A percentile compares a stretch with the other conserved stretches of the same genome.
These are phyloP conservation scores for Vultur gryphus DNA, from an alignment of 2,797 vertebrate species.

Conservation along the genomic window DNA sequence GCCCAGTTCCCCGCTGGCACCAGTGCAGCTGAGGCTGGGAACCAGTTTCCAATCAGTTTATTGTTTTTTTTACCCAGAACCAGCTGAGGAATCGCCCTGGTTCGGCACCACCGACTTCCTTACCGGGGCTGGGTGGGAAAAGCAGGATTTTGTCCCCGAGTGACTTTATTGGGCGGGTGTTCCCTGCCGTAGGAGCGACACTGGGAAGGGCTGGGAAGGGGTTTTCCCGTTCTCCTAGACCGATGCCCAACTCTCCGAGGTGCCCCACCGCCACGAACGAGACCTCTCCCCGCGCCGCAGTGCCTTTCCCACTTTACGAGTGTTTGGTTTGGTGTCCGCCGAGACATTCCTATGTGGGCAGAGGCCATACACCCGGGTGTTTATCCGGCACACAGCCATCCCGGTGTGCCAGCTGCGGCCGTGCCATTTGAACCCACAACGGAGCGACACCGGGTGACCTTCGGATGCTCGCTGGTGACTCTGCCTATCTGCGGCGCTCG, in stretches of 20 bases:
- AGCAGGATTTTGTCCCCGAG: neutral
- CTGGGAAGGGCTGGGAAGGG: neutral
- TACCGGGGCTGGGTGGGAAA: accelerated
- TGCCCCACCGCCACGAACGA: accelerated
- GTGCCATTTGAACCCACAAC: neutral
- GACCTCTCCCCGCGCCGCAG: accelerated
- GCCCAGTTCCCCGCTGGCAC: accelerated
- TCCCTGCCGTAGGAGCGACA: accelerated
- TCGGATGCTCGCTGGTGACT: neutral
- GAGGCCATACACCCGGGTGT: neutral
- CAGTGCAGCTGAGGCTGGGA: accelerated
- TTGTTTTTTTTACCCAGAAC: neutral
- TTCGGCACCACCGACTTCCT: accelerated
- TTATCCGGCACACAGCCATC: neutral
- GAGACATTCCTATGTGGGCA: accelerated
- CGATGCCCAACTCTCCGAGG: accelerated
- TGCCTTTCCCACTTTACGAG: neutral
- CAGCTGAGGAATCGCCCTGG: accelerated
- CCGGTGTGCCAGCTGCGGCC: neutral
- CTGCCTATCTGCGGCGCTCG: neutral
- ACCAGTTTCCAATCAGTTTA: neutral
- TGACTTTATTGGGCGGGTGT: accelerated
- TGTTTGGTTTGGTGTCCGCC: neutral
- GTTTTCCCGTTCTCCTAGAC: accelerated
- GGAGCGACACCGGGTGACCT: neutral